Percentiles rank a stretch among this genome's conserved stretches.
phyloP scores from a whole-genome alignment of 2,113 vertebrate genomes.

The Vireo altiloquus region DNA sequence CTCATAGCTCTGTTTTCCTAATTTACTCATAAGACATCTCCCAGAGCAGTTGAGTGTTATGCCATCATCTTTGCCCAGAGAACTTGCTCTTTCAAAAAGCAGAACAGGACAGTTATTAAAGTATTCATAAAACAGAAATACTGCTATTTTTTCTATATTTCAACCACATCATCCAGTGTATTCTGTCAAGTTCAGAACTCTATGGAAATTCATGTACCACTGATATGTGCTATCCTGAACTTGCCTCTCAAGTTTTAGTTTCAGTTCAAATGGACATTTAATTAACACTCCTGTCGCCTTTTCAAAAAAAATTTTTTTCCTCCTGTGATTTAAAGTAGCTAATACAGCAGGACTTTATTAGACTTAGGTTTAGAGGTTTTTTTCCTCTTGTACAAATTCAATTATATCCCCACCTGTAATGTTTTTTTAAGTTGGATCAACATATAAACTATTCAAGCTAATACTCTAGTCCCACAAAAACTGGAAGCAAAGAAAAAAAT shows the following conservation, averaged over 20 bases:
- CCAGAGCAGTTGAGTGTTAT: background rate
- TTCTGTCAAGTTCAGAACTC: background rate
- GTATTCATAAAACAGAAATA: background rate
- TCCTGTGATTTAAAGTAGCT: fast-evolving
- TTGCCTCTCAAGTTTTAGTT: background rate
- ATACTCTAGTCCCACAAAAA: background rate
- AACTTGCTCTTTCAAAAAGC: background rate
- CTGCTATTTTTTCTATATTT: background rate
- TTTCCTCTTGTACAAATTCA: background rate
- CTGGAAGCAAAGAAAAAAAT: background rate
- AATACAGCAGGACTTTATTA: background rate
- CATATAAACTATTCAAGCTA: background rate
- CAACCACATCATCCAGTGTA: background rate
- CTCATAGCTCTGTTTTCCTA: background rate
- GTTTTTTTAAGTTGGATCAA: background rate
- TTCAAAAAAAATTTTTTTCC: background rate
- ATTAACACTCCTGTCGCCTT: background rate
- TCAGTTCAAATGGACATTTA: background rate
- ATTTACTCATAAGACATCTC: background rate
- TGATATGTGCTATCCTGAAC: background rate
- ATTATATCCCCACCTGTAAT: background rate
- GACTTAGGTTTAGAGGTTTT: fast-evolving
- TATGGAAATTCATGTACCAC: background rate
- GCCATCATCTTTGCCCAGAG: background rate
- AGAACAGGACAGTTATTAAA: background rate